These are phyloP conservation scores for Drosophila teissieri DNA, from an alignment of 1,140 invertebrate genomes.

Conservation along the genomic window DNA sequence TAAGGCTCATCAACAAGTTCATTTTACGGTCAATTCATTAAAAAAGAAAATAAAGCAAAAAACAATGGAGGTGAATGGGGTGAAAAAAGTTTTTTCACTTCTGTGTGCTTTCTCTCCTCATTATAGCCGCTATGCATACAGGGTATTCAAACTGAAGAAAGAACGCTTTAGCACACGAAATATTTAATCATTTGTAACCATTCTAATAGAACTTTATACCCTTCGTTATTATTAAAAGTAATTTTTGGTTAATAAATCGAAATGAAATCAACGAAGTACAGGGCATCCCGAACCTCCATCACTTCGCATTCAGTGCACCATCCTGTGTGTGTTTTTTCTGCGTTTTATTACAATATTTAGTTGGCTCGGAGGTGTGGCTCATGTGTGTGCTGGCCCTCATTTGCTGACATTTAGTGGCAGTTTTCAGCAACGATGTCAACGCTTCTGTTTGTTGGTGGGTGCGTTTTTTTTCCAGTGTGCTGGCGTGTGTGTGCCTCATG, in stretches of 20 bases:
- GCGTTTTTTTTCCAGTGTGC: constrained; percentile 7
- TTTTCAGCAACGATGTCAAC: constrained; percentile 55
- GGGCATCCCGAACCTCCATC: constrained; percentile 9
- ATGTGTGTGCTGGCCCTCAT: constrained; percentile 69
- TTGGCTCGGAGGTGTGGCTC: constrained; percentile 33
- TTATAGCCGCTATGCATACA: constrained; percentile 9
- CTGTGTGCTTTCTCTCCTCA: constrained; percentile 10
- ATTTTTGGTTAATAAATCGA: background rate
- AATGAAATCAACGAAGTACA: background rate
- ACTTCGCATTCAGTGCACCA: background rate
- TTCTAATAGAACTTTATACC: too few relatives aligned
- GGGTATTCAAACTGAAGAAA: background rate
- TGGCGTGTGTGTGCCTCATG: constrained; percentile 28
- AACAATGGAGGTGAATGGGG: background rate
- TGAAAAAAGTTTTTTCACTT: constrained; percentile 42
- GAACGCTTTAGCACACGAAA: background rate
- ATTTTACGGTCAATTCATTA: constrained; percentile 84
- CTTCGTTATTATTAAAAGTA: background rate
- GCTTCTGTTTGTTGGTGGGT: constrained; percentile 5
- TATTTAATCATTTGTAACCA: too few relatives aligned
- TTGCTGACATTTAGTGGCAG: constrained; percentile 79
- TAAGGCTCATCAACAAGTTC: constrained; percentile 83
- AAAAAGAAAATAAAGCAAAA: constrained; percentile 55
- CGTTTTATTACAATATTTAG: constrained; percentile 45
- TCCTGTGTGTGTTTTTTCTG: background rate